Conservation (phyloP, 2,888 invertebrate species). For the Synanthedon andrenaeformis region DNA sequence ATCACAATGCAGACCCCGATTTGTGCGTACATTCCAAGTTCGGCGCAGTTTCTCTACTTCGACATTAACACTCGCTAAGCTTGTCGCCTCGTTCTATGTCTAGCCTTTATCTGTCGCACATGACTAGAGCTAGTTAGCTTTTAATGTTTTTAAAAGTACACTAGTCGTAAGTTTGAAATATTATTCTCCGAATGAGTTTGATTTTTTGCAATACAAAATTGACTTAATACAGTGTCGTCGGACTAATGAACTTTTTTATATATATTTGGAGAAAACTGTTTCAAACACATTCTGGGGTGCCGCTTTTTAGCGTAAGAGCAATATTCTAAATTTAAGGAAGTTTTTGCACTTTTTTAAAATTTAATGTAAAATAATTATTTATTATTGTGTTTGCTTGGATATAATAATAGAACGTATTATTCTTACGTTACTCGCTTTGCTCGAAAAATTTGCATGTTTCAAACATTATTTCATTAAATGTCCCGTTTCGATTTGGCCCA, state of each 20-base stretch:
- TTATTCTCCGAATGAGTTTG: no score
- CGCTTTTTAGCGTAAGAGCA: background rate
- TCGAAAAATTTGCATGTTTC: slow-evolving; percentile 18
- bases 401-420: slow-evolving; percentile 13
- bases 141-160: no score
- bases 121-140: background rate
- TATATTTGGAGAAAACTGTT: no score
- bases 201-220: no score
- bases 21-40: no score
- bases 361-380: background rate
- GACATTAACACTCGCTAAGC: background rate
- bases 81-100: background rate
- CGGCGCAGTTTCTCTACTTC: no score
- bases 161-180: no score
- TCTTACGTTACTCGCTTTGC: slow-evolving; percentile 21
- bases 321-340: background rate
- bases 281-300: no score
- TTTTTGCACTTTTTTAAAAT: background rate
- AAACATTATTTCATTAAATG: slow-evolving; percentile 8
- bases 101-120: background rate
- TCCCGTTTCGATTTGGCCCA: background rate
- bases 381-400: background rate
- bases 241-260: no score
- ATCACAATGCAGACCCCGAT: no score
- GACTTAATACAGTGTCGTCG: no score